A percentile compares a stretch with the other conserved stretches of the same genome.
Evolutionary conservation across 2,113 vertebrate species (phyloP).

Genomic region (Pseudorasbora parva): DNA sequence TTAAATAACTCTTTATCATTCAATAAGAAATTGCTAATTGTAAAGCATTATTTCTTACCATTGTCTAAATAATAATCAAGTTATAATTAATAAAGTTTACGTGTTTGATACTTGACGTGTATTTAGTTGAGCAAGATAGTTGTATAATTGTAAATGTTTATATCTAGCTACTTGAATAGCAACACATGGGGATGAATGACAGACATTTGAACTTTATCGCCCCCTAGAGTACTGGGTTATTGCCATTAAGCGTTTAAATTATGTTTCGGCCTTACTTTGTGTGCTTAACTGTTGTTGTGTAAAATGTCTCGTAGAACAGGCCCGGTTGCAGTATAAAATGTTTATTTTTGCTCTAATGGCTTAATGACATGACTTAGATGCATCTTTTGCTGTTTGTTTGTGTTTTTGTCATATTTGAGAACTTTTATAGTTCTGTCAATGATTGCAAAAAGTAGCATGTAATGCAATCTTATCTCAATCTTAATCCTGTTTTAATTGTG

Average conservation of each 20-base stretch:
- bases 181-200: neutral
- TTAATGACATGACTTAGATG: neutral
- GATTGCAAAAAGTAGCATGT: neutral
- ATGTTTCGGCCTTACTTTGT: neutral
- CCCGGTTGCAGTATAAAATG: slow-evolving; percentile 3
- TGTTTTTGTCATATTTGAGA: neutral
- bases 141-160: neutral
- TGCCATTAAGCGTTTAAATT: neutral
- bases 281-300: neutral
- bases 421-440: neutral
- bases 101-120: neutral
- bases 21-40: neutral
- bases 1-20: neutral
- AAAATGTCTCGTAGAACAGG: neutral
- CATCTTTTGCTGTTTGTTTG: neutral
- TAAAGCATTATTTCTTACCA: no score
- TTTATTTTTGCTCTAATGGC: neutral
- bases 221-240: neutral
- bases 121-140: neutral
- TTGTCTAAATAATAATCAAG: neutral
- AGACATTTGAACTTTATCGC: neutral
- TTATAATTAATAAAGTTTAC: neutral
- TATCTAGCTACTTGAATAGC: neutral
- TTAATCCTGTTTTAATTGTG: neutral
- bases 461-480: neutral